Evolutionary conservation across 2,113 vertebrate species (phyloP).

Genomic region (Mirza zaza): DNA sequence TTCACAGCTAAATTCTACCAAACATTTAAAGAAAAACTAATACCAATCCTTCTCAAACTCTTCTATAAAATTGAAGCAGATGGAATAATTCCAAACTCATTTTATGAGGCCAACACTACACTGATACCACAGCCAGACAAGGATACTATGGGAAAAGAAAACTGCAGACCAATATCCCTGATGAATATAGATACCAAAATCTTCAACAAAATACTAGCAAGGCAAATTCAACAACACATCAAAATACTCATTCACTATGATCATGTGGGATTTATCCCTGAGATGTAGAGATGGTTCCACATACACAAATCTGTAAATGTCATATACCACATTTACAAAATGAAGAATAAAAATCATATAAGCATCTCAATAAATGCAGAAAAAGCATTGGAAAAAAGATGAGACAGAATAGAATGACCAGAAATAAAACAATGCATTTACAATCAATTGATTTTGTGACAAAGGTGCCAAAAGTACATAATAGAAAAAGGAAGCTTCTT

Average conservation of each 20-base stretch:
- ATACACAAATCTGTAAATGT: not conserved
- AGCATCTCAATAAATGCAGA: not conserved
- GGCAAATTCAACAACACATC: not conserved
- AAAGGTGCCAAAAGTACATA: not conserved
- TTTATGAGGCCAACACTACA: not conserved
- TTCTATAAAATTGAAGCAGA: not conserved
- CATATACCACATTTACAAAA: not conserved
- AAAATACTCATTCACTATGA: not conserved
- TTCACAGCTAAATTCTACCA: not conserved
- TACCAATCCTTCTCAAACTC: not conserved
- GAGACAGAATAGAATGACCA: not conserved
- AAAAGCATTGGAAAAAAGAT: not conserved
- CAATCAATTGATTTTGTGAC: not conserved
- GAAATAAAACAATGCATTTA: not conserved
- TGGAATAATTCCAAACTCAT: not conserved
- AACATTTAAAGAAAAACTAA: not conserved
- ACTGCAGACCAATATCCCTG: not conserved
- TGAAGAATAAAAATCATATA: not conserved
- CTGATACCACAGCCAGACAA: not conserved
- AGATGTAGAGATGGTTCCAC: not conserved
- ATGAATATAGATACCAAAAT: not conserved
- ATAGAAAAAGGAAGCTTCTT: not conserved
- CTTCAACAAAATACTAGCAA: not conserved
- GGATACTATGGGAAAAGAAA: not conserved
- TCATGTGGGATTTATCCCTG: not conserved